Evolutionary conservation across 2,888 invertebrate genomes (phyloP), one percentile per base, ranked within the genome.

Genomic region (Coronaproctus castanopsis): DNA sequence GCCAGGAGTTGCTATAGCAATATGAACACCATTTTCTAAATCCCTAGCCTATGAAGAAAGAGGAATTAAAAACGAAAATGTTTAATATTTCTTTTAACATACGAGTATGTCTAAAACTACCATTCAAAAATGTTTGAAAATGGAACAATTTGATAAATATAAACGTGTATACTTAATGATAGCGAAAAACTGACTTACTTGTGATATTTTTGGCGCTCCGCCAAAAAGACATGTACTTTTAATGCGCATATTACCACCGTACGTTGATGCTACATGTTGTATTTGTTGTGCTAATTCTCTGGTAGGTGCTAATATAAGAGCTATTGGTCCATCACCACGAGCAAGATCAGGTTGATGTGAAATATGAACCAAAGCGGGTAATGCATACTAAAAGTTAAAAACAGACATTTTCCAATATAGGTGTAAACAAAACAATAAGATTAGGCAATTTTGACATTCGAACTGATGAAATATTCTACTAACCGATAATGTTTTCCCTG

Each of bases 201-300:
- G 96, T 8, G 89, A 89, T 36, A 89, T 91, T 72, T 95, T 96
- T 0, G 95, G 91, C 1, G 97, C 95, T n/a, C 97, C 97, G 53
- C 97, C 97, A 72, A 96, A 98, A 51, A 96, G 82, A 70, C 96
- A 97, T 0, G 91, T 90, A 72, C 91, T 91, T 52, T 88, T 78
- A 36, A 95, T 85, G 67, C 83, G 81, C 21, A 92, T 88, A 61
- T 85, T 82, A 62, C 85, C 80, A 55, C 95, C 93, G 75, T 95
- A 97, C 69, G 91, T 90, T 65, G 79, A 83, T 8, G 93, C 91
- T 24, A 97, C 95, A 75, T 85, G 83, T 71, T 91, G 88, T 65
- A 91, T 92, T 72, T 95, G 90, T 69, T 89, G 89, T 2, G 90
- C 90, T 57, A 90, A 73, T 71, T 90, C 90, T 69, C 90, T 77